Percentiles rank a stretch among this genome's conserved stretches.
phyloP scores from a whole-genome alignment of 2,888 invertebrate species.

The Pantelozetes paolii region DNA sequence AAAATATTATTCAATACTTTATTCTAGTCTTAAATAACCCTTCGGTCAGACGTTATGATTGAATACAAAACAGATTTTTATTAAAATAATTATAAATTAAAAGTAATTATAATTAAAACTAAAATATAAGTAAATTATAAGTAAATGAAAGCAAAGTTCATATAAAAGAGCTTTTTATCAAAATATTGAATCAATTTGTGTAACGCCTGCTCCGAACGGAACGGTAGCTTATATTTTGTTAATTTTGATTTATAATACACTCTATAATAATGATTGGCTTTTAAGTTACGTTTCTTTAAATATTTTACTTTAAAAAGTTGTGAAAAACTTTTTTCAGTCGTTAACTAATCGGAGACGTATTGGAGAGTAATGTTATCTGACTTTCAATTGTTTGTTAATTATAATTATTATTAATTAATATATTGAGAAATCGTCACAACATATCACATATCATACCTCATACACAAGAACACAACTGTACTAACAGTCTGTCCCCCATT shows the following conservation, averaged over 20 bases:
- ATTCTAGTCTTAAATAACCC: conserved; percentile 34
- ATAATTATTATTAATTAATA: neutral
- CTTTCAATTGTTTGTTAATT: too few species aligned
- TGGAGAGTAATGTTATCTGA: too few species aligned
- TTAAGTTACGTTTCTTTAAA: too few species aligned
- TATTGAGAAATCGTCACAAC: conserved; percentile 20
- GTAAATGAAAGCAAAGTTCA: conserved; percentile 1
- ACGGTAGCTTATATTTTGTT: conserved; percentile 5
- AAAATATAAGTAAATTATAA: neutral
- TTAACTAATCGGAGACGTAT: too few species aligned
- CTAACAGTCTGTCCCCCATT: conserved; percentile 26
- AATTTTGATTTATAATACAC: too few species aligned
- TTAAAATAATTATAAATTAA: too few species aligned
- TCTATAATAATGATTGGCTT: too few species aligned
- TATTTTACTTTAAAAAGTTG: too few species aligned
- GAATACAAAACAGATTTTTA: too few species aligned
- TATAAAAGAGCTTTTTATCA: conserved; percentile 5
- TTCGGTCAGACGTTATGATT: conserved; percentile 24
- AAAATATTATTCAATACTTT: conserved; percentile 13
- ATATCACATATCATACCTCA: conserved; percentile 34
- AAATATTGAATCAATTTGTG: neutral
- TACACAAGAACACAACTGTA: too few species aligned
- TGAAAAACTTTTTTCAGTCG: neutral
- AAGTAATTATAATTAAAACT: too few species aligned
- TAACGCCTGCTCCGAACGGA: neutral